Evolutionary conservation across 2,888 invertebrate species (phyloP), one percentile per base, ranked within the genome.

Genomic region (Cantharis lateralis): DNA sequence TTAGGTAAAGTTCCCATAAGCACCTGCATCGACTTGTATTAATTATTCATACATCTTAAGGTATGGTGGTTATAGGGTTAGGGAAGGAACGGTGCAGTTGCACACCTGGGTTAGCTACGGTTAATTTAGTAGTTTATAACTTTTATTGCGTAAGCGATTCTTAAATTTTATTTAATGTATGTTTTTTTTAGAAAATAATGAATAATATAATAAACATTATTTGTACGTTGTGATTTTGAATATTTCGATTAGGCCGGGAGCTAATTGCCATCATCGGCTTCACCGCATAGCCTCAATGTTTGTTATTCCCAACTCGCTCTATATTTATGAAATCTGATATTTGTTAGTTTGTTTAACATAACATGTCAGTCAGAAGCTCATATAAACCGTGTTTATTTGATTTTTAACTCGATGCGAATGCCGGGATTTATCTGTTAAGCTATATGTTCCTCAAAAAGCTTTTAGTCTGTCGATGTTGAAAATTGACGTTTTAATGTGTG

Each of bases 331-430:
- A 85, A 85, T 81, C 79, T 76, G 85, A 85, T 84, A 85, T 84
- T 83, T 82, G 84, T 85, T 82, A 84, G 85, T 84, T 84, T 85
- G 83, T 85, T 85, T 83, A 84, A 82, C 83, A 81, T 82, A 82
- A 82, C 82, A 81, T 83, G 82, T 83, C 83, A 81, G 82, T 79
- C 82, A 83, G 81, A 75, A 82, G 81, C 80, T 83, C 81, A 78
- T 82, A 78, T 76, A 79, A 78, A 77, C 72, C 61, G 20, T 78
- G 78, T 78, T 80, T 80, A 80, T 80, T 80, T 80, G 71, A 74
- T 74, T 76, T 76, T 76, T 76, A 74, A 70, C 70, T 74, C 71
- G 62, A 63, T 74, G 70, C 77, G 68, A 71, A 74, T 70, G 70
- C 70, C 73, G 62, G 61, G 62, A 71, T 78, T 61, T 62, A 66